A percentile compares a stretch with the other conserved stretches of the same genome.
These are phyloP conservation scores for Chloroceryle aenea DNA, from an alignment of 2,113 vertebrate genomes.

Conservation along the genomic window DNA sequence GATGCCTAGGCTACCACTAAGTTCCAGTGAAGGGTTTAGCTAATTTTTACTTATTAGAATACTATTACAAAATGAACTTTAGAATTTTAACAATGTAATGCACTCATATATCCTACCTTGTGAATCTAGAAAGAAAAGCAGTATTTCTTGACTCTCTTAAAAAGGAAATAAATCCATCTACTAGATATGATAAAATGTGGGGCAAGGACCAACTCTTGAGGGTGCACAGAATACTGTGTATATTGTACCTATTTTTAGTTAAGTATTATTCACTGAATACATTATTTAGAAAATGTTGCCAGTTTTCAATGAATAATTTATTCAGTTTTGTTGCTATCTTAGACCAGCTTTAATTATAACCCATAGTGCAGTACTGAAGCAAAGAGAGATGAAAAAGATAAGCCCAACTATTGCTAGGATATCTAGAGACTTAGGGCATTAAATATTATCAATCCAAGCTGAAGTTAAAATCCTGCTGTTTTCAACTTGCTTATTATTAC, in stretches of 20 bases:
- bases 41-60: background rate
- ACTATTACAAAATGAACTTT: background rate
- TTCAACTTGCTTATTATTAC: background rate
- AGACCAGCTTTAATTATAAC: conserved; percentile 38
- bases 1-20: background rate
- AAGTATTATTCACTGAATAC: background rate
- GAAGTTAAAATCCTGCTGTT: background rate
- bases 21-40: background rate
- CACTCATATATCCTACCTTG: background rate
- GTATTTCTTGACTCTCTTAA: background rate
- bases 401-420: background rate
- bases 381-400: conserved; percentile 16
- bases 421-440: background rate
- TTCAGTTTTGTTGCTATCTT: conserved; percentile 30
- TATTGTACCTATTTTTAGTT: conserved; percentile 6
- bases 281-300: conserved; percentile 35
- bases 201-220: background rate
- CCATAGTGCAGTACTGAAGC: background rate
- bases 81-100: background rate
- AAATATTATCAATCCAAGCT: background rate
- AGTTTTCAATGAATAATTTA: conserved; percentile 42
- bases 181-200: background rate
- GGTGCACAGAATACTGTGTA: background rate
- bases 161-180: background rate
- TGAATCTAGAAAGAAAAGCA: background rate